A percentile compares a stretch with the other conserved stretches of the same genome.
phyloP scores from a whole-genome alignment of 2,797 vertebrate genomes.

The Scyliorhinus canicula region DNA sequence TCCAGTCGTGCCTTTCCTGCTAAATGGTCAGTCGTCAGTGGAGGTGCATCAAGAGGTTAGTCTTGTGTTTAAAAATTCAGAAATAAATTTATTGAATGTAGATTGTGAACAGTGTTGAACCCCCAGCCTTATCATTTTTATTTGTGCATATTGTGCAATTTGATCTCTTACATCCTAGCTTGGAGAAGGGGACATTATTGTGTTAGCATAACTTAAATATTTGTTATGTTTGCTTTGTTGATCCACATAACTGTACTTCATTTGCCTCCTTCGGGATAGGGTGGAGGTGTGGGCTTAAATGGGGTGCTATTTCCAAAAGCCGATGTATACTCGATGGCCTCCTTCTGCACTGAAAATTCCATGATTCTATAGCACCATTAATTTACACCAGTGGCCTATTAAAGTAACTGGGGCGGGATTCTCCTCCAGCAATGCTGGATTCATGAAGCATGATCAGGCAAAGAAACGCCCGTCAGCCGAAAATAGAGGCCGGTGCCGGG shows the following conservation, averaged over 20 bases:
- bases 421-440: too few relatives aligned
- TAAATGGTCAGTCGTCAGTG: constrained; percentile 77
- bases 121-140: background rate
- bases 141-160: background rate
- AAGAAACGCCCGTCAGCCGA: too few relatives aligned
- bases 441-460: too few relatives aligned
- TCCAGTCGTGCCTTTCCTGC: constrained; percentile 79
- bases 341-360: too few relatives aligned
- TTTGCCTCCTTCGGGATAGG: too few relatives aligned
- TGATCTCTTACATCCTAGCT: background rate
- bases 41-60: constrained; percentile 74
- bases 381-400: background rate
- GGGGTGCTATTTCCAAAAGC: too few relatives aligned
- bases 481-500: too few relatives aligned
- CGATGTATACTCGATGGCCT: too few relatives aligned
- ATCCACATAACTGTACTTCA: background rate
- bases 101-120: background rate
- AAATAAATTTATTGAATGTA: background rate
- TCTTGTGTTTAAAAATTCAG: background rate
- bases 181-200: background rate
- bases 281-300: too few relatives aligned
- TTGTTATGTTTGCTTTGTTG: background rate
- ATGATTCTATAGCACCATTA: too few relatives aligned
- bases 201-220: background rate
- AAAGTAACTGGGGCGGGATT: too few relatives aligned